Percentiles rank a stretch among this genome's conserved stretches.
phyloP scores from a whole-genome alignment of 2,888 invertebrate genomes.

The Sepiola atlantica region DNA sequence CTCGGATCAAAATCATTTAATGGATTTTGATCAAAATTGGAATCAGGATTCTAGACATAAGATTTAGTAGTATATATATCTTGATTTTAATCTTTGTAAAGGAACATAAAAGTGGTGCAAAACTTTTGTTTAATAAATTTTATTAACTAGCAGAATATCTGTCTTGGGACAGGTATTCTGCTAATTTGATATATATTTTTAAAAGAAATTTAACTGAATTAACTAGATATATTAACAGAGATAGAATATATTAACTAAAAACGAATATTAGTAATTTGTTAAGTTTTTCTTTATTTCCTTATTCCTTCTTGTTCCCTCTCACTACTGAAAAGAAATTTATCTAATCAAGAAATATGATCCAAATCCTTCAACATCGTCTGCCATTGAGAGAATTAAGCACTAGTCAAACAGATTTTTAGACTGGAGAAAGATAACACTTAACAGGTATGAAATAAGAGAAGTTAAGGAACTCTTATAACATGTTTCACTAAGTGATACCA shows the following conservation, averaged over 20 bases:
- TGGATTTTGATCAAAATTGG: not conserved
- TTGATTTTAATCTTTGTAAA: no score
- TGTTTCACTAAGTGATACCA: not conserved
- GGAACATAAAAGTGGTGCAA: no score
- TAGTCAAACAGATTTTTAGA: not conserved
- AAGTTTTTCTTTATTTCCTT: no score
- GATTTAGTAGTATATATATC: no score
- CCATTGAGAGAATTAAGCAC: not conserved
- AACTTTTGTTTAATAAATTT: no score
- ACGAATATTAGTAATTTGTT: not conserved
- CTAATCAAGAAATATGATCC: not conserved
- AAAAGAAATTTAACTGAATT: not conserved
- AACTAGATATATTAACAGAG: not conserved
- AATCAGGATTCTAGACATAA: not conserved
- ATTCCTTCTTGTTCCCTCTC: not conserved
- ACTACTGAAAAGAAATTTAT: not conserved
- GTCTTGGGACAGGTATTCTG: no score
- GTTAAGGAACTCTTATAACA: not conserved
- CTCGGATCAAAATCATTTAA: not conserved
- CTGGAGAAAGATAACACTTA: not conserved
- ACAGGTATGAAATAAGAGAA: not conserved
- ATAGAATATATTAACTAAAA: constrained; percentile 3
- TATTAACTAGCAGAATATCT: no score
- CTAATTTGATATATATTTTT: not conserved
- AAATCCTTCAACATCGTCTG: not conserved